A percentile compares a stretch with the other conserved stretches of the same genome.
Conservation (phyloP, 2,888 invertebrate genomes). For the Chamaedrilus cognettii region DNA sequence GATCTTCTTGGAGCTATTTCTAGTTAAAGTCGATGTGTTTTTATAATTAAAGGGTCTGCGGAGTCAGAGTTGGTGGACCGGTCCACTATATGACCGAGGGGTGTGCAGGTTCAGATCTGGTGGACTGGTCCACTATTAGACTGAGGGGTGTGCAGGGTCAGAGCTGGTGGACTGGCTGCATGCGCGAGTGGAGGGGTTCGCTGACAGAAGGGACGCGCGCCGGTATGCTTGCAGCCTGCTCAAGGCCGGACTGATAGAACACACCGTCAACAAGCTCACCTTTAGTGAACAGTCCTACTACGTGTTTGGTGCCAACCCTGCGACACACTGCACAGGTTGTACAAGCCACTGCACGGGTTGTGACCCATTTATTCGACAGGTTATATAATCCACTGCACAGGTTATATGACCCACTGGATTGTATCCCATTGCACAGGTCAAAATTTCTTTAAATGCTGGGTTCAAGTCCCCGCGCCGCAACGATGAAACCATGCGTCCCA, state of each 20-base stretch:
- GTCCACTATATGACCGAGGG: background rate
- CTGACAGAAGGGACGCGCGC: slow-evolving; percentile 89
- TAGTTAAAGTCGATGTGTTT: too few relatives aligned
- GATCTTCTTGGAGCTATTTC: too few relatives aligned
- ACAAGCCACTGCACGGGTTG: background rate
- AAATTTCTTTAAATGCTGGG: too few relatives aligned
- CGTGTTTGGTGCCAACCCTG: slow-evolving; percentile 72
- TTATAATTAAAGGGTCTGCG: too few relatives aligned
- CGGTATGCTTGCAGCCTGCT: slow-evolving; percentile 89
- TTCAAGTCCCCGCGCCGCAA: too few relatives aligned
- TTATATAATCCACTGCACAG: background rate
- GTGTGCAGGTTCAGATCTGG: slow-evolving; percentile 63
- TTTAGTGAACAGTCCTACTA: slow-evolving; percentile 99
- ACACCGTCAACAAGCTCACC: slow-evolving; percentile 98
- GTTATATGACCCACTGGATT: too few relatives aligned
- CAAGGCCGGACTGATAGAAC: slow-evolving; percentile 89
- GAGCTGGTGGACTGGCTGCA: slow-evolving; percentile 97
- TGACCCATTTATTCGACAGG: background rate
- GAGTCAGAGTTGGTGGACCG: background rate
- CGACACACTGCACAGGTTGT: too few relatives aligned
- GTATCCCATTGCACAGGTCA: background rate
- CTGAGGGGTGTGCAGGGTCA: background rate
- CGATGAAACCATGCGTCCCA: too few relatives aligned
- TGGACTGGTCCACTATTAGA: background rate
- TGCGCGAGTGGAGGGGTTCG: slow-evolving; percentile 91